A percentile compares a stretch with the other conserved stretches of the same genome.
phyloP scores from a whole-genome alignment of 2,797 vertebrate species.

The Hydrolagus colliei region DNA sequence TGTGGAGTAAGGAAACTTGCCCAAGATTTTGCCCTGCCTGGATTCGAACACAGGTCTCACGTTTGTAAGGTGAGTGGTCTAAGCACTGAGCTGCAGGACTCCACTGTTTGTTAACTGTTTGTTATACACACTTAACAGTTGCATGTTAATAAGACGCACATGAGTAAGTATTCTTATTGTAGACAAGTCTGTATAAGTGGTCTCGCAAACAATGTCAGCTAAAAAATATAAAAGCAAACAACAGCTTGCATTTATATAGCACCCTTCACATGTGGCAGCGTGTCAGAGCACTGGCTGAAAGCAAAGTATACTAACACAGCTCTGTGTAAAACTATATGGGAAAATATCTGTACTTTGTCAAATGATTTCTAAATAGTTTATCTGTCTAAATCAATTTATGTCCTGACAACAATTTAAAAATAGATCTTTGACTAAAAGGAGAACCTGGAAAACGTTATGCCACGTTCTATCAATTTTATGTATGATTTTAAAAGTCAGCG shows the following conservation, averaged over 20 bases:
- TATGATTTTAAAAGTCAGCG: not conserved
- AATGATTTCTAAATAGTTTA: not conserved
- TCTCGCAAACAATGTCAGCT: too few species aligned
- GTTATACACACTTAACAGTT: not conserved
- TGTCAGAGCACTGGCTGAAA: not conserved
- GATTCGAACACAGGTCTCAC: too few species aligned
- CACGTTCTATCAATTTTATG: not conserved
- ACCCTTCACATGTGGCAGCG: not conserved
- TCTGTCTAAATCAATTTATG: not conserved
- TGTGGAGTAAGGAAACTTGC: too few species aligned
- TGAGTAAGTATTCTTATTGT: too few species aligned
- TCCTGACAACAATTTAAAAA: not conserved
- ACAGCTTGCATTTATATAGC: not conserved
- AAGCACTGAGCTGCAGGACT: too few species aligned
- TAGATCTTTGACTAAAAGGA: constrained; percentile 2
- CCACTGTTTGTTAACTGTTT: too few species aligned
- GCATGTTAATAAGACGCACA: too few species aligned
- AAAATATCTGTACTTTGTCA: not conserved
- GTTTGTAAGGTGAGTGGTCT: too few species aligned
- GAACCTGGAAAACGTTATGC: not conserved
- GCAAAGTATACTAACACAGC: too few species aligned
- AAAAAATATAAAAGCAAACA: not conserved
- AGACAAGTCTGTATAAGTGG: too few species aligned
- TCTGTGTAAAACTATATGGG: not conserved
- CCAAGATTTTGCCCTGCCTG: too few species aligned